Base-by-base conservation (phyloP, 2,797 vertebrate species). In the Sebastes oblongus region DNA sequence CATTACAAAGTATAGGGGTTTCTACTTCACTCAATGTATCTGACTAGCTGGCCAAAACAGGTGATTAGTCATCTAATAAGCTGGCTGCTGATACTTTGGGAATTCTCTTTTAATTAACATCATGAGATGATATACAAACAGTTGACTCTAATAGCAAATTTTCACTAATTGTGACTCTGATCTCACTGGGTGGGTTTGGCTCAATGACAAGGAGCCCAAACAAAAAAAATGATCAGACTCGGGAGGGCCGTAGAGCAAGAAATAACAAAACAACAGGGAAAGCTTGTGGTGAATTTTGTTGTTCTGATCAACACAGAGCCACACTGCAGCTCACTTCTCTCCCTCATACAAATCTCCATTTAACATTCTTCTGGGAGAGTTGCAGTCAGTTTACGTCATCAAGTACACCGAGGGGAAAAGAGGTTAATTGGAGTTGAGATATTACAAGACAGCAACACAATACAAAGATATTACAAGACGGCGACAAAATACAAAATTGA, bases 91-190 rank as follows among this genome's bases (percentile, higher is more conserved):
- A 18, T 24, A 54, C 14, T 25, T 46, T 25, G 56, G 62, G 54
- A 77, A 18, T 61, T 59, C 3, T 66, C 7, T 73, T 70, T 80
- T 78, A 74, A 74, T 79, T 29, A 71, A 67, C 56, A 67, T 61
- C 25, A 60, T 60, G 20, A 69, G 18, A 29, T 54, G 10, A 61
- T 75, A 27, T 34, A 59, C 20, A 73, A 68, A 58, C 30, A 3
- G n/a, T 46, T 30, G 27, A 60, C 54, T 75, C 2, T 60, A 75
- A 75, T 58, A 74, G 46, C 50, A 69, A 75, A 60, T 50, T 81
- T 56, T 72, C 60, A 58, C 34, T 78, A 73, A 84, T 74, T 75
- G 54, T 54, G 59, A 78, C n/a, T 73, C 25, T 76, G 65, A 72
- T 78, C 18, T 77, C 81, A 58, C 13, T 58, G 65, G 16, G 42